phyloP scores from a whole-genome alignment of 2,888 invertebrate genomes.

The Drosophila mercatorum region DNA sequence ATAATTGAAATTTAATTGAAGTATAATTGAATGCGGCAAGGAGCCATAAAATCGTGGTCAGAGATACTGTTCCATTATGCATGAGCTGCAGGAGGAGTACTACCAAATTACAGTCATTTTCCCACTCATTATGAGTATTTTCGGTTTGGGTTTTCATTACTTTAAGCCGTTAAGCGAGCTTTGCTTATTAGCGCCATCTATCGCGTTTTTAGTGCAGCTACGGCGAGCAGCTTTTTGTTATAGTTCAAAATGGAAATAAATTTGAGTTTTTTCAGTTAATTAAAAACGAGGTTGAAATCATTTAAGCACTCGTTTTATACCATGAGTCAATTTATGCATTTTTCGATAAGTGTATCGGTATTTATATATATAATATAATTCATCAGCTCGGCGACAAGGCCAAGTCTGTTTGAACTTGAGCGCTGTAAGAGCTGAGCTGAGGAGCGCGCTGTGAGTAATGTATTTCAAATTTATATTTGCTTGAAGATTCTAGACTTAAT shows the following conservation, averaged over 20 bases:
- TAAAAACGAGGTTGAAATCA: not conserved
- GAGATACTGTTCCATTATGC: not conserved
- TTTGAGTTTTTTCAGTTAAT: not conserved
- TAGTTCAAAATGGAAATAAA: conserved; percentile 1
- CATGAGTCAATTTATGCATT: not conserved
- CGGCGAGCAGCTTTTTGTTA: conserved; percentile 22
- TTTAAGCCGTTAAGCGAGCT: conserved; percentile 27
- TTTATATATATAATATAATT: conserved; percentile 2
- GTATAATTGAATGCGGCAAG: conserved; percentile 59
- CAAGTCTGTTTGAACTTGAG: conserved; percentile 1
- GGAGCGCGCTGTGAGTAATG: not conserved
- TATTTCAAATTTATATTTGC: not conserved
- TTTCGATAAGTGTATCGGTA: not conserved
- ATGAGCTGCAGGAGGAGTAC: not conserved
- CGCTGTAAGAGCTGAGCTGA: not conserved
- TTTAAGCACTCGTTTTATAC: not conserved
- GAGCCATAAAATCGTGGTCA: conserved; percentile 1
- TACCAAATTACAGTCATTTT: conserved; percentile 1
- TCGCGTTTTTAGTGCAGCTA: not conserved
- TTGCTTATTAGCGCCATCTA: conserved; percentile 35
- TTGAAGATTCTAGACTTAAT: not conserved
- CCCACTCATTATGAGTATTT: not conserved
- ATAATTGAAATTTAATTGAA: conserved; percentile 72
- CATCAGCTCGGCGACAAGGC: conserved; percentile 1
- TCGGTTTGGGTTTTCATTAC: not conserved